These are phyloP conservation scores for Hestina assimilis DNA, from an alignment of 1,140 invertebrate genomes.

Conservation along the genomic window DNA sequence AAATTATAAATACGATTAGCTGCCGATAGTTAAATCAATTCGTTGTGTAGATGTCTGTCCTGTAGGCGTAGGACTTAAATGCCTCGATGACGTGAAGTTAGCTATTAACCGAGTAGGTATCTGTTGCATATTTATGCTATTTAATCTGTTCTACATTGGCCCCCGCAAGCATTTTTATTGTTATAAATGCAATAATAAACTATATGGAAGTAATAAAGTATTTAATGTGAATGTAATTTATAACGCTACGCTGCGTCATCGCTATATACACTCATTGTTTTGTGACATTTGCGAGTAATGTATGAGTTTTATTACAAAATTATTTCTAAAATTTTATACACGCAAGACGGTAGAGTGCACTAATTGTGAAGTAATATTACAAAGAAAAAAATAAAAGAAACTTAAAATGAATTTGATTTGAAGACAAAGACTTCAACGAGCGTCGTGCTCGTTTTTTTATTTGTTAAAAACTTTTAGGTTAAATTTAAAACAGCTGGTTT, in stretches of 20 bases:
- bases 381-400: background rate
- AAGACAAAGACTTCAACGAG: conserved; percentile 16
- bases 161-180: conserved; percentile 17
- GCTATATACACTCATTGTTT: background rate
- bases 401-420: background rate
- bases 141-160: conserved; percentile 14
- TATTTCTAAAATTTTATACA: background rate
- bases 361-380: background rate
- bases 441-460: background rate
- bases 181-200: conserved; percentile 16
- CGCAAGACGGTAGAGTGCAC: too few species aligned
- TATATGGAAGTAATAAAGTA: conserved; percentile 20
- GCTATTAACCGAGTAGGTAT: conserved; percentile 14
- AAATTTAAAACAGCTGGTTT: too few species aligned
- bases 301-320: background rate
- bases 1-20: background rate
- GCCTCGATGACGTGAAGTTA: conserved; percentile 12
- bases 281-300: conserved; percentile 9
- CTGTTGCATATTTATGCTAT: conserved; percentile 16
- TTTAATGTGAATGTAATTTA: conserved; percentile 19
- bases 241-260: conserved; percentile 16
- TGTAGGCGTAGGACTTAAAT: conserved; percentile 12
- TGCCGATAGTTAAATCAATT: conserved; percentile 5
- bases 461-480: too few species aligned
- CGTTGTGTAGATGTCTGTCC: background rate